Conservation (phyloP, 1,140 invertebrate species). For the Leptopilina clavipes region DNA sequence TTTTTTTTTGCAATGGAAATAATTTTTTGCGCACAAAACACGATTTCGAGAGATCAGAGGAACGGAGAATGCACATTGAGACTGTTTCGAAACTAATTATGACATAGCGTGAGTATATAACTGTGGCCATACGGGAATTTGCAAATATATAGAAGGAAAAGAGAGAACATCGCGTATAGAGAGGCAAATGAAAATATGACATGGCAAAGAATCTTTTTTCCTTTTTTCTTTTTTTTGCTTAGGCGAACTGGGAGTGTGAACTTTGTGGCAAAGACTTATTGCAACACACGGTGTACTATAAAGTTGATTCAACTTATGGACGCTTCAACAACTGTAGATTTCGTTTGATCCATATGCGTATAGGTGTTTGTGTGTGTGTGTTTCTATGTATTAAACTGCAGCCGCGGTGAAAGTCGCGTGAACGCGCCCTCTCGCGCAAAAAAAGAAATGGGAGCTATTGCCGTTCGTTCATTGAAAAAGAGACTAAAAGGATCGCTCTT, state of each 20-base stretch:
- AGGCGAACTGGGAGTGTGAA: conserved; percentile 5
- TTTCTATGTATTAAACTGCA: neutral
- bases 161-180: neutral
- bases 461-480: conserved; percentile 4
- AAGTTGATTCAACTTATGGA: conserved; percentile 8
- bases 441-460: conserved; percentile 1
- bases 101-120: neutral
- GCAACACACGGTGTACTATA: neutral
- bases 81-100: conserved; percentile 18
- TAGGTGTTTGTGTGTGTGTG: no score
- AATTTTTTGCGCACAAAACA: neutral
- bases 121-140: conserved; percentile 8
- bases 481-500: conserved; percentile 19
- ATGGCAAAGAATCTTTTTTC: neutral
- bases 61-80: neutral
- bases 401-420: conserved; percentile 4
- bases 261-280: conserved; percentile 10
- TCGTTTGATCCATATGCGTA: conserved; percentile 1
- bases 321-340: conserved; percentile 17
- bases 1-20: neutral
- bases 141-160: neutral
- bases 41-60: neutral
- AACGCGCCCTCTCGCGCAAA: neutral
- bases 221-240: neutral
- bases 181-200: conserved; percentile 16